phyloP scores from a whole-genome alignment of 2,797 vertebrate genomes.

The Malurus splendens region DNA sequence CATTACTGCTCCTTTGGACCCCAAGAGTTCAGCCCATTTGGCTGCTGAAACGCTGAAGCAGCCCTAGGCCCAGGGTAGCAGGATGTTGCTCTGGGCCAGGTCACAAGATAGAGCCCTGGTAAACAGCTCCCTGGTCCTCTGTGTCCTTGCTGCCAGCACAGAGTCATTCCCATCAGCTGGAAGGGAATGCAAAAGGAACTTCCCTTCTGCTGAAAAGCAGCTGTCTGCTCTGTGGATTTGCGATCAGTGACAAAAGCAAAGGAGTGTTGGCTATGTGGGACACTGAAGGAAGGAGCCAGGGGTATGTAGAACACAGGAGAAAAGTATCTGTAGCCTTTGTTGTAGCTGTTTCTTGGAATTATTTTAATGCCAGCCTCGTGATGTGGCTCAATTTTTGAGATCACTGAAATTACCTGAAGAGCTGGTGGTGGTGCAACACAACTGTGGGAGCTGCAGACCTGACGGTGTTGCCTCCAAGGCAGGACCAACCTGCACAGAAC shows the following conservation, averaged over 20 bases:
- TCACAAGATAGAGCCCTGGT: fast-evolving
- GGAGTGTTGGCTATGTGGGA: background rate
- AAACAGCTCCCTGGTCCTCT: fast-evolving
- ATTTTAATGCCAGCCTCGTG: background rate
- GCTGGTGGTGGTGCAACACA: background rate
- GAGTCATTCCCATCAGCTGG: background rate
- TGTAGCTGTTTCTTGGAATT: background rate
- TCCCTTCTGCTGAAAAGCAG: background rate
- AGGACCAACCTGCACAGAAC: too few relatives aligned
- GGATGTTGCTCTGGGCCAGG: background rate
- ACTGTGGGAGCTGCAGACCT: background rate
- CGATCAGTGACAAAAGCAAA: background rate
- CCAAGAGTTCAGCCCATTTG: background rate
- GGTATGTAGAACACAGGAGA: background rate
- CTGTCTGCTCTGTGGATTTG: background rate
- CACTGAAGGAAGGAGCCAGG: background rate
- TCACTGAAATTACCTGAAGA: background rate
- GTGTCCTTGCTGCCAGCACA: fast-evolving
- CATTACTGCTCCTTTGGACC: background rate
- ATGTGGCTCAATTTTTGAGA: background rate
- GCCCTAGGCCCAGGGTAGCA: background rate
- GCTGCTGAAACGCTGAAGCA: background rate
- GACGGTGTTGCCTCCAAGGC: fast-evolving
- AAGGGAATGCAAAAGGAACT: background rate
- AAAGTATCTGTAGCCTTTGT: background rate